Percentiles rank a stretch among this genome's conserved stretches.
Evolutionary conservation across 2,888 invertebrate species (phyloP).

Genomic region (Acronicta psi): DNA sequence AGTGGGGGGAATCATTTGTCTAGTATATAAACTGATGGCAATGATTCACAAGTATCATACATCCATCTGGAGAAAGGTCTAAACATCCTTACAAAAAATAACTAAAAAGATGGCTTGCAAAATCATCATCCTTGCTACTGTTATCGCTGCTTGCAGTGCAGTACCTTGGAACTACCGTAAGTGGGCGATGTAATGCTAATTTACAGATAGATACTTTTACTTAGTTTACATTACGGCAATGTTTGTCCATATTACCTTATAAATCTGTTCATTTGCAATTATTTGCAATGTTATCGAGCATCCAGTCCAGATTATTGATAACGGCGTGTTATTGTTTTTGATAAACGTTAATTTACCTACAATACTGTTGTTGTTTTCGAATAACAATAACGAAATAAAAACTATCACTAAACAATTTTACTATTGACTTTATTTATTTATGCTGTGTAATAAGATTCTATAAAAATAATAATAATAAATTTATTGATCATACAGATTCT

Average conservation of each 20-base stretch:
- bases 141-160: slow-evolving; percentile 69
- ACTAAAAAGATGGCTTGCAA: slow-evolving; percentile 73
- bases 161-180: slow-evolving; percentile 69
- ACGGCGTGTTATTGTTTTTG: neutral
- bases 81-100: slow-evolving; percentile 61
- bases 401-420: neutral
- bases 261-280: no score
- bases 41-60: slow-evolving; percentile 78
- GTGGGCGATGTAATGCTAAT: slow-evolving; percentile 30
- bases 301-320: no score
- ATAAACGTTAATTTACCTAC: neutral
- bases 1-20: slow-evolving; percentile 78
- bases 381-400: neutral
- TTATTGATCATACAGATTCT: neutral
- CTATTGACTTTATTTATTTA: neutral
- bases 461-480: no score
- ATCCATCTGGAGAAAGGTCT: slow-evolving; percentile 74
- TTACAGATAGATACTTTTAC: neutral
- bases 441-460: no score
- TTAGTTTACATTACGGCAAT: slow-evolving; percentile 5
- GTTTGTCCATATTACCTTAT: no score
- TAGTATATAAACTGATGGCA: slow-evolving; percentile 82
- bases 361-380: neutral
- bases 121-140: slow-evolving; percentile 68
- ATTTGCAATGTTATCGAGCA: no score